Evolutionary conservation across 2,113 vertebrate species (phyloP).

Genomic region (Glaucomys volans): DNA sequence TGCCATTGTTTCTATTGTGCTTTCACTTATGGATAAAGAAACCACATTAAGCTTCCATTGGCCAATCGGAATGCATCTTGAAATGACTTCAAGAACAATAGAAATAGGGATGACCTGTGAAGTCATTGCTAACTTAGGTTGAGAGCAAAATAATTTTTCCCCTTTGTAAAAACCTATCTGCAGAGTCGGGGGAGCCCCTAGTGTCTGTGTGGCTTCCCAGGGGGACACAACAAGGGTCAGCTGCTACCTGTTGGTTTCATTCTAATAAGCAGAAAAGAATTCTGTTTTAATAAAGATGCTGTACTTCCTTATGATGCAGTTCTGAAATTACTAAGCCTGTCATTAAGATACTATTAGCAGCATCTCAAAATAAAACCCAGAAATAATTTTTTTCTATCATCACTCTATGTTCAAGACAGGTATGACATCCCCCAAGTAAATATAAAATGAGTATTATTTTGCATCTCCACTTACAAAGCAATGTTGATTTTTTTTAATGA

Average conservation of each 20-base stretch:
- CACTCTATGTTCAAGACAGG: conserved; percentile 15
- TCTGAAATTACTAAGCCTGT: not conserved
- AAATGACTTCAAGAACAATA: not conserved
- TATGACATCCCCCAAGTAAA: not conserved
- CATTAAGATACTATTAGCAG: not conserved
- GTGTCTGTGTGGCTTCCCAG: not conserved
- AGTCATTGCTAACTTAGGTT: not conserved
- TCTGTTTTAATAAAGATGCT: not conserved
- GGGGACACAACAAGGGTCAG: not conserved
- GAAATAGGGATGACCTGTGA: not conserved
- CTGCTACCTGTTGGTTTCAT: not conserved
- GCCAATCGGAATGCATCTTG: conserved; percentile 15
- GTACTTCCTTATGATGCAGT: not conserved
- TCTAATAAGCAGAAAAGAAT: not conserved
- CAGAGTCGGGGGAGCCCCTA: not conserved
- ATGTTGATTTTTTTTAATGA: conserved; percentile 23
- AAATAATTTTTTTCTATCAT: not conserved
- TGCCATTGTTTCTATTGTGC: not conserved
- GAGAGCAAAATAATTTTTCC: not conserved
- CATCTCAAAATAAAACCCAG: conserved; percentile 22
- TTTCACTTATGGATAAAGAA: conserved; percentile 28
- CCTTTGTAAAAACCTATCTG: not conserved
- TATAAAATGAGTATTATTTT: conserved; percentile 51
- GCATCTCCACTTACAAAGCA: not conserved
- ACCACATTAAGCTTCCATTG: not conserved